Base-by-base conservation (phyloP, 2,113 vertebrate species). In the Marmota monax region DNA sequence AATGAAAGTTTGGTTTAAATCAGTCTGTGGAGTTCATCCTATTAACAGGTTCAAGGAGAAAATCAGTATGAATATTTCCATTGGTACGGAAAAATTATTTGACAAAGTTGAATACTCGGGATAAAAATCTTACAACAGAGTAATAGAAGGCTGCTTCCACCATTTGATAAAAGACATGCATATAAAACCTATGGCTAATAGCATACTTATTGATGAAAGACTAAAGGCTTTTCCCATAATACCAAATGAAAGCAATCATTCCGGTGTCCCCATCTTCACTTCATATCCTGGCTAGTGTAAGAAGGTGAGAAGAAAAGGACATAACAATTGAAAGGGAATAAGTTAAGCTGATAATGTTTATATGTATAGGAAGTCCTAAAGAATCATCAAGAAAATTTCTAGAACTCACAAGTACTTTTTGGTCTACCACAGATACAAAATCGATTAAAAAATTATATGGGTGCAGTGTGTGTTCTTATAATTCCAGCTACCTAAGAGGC, bases 91-190 rank as follows among this genome's bases (percentile, higher is more conserved):
- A 79, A 93, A 92, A 48, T 8, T 79, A 45, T 53, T 92, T 23
- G 76, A 56, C 67, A 80, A 79, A 92, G 80, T 63, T 53, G 39
- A 70, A 42, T 80, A 53, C 12, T 69, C 29, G 8, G 61, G 10
- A 76, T 80, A 88, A 94, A 94, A 94, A 92, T 39, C 32, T 86
- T 25, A 77, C n/a, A 82, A 48, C 74, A 76, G 61, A 94, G 32
- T 48, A 65, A 86, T 42, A 94, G 67, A 85, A 89, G 65, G 61
- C 8, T 72, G 13, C 58, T 86, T 92, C 61, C 51, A 94, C 34
- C 82, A 6, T 70, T 86, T 92, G 79, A 72, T 77, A 56, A 88
- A 94, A 94, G 67, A 86, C 23, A 69, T 79, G 9, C 6, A 25
- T 89, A n/a, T 39, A 94, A 80, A 48, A 77, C 78, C 4, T 73